These are phyloP conservation scores for Lordiphosa mommai DNA, from an alignment of 1,140 invertebrate species.

Conservation along the genomic window DNA sequence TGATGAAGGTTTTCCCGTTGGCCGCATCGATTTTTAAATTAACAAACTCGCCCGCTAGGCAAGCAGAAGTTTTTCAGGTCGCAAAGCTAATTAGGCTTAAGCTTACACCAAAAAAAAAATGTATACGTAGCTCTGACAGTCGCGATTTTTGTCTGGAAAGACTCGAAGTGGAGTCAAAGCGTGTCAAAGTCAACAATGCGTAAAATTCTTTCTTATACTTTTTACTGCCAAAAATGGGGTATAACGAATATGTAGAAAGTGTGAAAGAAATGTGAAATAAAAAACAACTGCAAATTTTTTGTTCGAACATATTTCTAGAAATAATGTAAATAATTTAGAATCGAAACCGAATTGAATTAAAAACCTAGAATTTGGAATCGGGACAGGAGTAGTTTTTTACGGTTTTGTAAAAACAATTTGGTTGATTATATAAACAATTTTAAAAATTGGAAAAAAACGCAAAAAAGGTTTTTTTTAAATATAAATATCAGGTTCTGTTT, in stretches of 20 bases:
- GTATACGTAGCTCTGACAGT: neutral
- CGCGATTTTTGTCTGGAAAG: conserved; percentile 16
- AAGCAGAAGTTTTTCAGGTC: conserved; percentile 24
- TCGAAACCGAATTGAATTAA: too few relatives aligned
- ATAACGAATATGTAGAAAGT: neutral
- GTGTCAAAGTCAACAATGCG: conserved; percentile 61
- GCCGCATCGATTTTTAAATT: conserved; percentile 66
- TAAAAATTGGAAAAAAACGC: too few relatives aligned
- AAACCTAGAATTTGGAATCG: too few relatives aligned
- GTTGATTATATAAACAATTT: too few relatives aligned
- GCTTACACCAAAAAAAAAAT: neutral
- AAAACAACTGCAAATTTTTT: too few relatives aligned
- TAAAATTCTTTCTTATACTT: conserved; percentile 38
- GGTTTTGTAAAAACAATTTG: too few relatives aligned
- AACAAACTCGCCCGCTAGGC: conserved; percentile 29
- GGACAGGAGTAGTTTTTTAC: too few relatives aligned
- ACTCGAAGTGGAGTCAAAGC: conserved; percentile 30
- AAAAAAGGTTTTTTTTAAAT: too few relatives aligned
- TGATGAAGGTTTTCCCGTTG: conserved; percentile 51
- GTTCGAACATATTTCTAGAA: too few relatives aligned
- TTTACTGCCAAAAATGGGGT: conserved; percentile 2
- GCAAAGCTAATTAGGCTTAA: conserved; percentile 12
- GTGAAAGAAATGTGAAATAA: too few relatives aligned
- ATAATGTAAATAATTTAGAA: too few relatives aligned
- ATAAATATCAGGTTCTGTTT: too few relatives aligned